Base-by-base conservation (phyloP, 2,113 vertebrate genomes). In the Saimiri boliviensis region DNA sequence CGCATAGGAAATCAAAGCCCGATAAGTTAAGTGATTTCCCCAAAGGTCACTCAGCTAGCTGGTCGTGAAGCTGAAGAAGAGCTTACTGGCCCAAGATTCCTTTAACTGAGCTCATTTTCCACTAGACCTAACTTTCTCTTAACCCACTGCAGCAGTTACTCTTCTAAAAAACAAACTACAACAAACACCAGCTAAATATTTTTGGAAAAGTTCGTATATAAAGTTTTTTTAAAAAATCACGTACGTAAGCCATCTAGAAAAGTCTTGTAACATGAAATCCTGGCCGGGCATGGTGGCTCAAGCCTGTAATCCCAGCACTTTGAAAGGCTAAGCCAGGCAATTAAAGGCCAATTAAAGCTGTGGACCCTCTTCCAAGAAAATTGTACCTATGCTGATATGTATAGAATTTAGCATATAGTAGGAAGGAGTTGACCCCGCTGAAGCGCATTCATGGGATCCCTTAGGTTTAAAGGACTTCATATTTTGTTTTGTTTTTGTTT, bases 161-260 rank as follows among this genome's bases (percentile, higher is more conserved):
- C 47, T 89, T 83, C 79, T 73, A 93, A 73, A 60, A 95, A 97
- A 94, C 6, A 81, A 97, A 90, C 45, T 30, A 94, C 16, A 63
- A 68, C 40, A 96, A 96, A 95, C 40, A 70, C 10, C 27, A 30
- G 84, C 20, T 42, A 96, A 88, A 86, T 60, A 56, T 30, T 89
- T 96, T 73, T 68, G 12, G 6, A 77, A 60, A 93, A 91, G 35
- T 71, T 40, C 89, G 25, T 25, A 83, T 25, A 83, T 21, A 68
- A 86, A 52, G 42, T 94, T 95, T 95, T 94, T 95, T 95, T 79
- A 63, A 86, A 94, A 97, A 88, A 81, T 86, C 82, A 88, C 11
- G 0, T 52, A 95, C 76, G 17, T 25, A 92, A 89, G 37, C 45
- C 74, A 90, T 56, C 56, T 23, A 86, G 68, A 27, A 37, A 94